Percentiles rank a stretch among this genome's conserved stretches.
These are phyloP conservation scores for Hyperopisus bebe DNA, from an alignment of 2,113 vertebrate species.

Conservation along the genomic window DNA sequence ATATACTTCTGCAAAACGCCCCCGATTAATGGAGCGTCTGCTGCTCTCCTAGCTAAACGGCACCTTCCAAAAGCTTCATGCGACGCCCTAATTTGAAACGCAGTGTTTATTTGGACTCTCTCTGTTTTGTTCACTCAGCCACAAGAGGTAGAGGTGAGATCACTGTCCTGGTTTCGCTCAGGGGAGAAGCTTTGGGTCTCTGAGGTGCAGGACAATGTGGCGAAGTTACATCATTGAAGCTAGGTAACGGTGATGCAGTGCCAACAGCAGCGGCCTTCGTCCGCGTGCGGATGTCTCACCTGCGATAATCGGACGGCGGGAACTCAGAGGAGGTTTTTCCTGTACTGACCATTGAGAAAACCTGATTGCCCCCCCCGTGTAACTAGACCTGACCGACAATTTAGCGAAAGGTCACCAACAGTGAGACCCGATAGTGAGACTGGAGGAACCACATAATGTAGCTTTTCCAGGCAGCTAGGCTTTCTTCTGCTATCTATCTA, in stretches of 20 bases:
- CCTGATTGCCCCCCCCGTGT: background rate
- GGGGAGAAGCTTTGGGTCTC: background rate
- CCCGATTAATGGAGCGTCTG: background rate
- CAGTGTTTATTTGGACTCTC: background rate
- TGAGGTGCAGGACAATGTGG: background rate
- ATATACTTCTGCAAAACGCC: background rate
- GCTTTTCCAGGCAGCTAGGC: background rate
- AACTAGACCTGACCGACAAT: background rate
- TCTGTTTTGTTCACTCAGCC: background rate
- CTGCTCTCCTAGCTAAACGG: background rate
- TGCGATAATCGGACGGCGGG: background rate
- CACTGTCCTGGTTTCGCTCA: background rate
- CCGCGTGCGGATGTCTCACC: background rate
- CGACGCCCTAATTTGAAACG: background rate
- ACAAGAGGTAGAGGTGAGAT: background rate
- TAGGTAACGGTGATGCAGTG: background rate
- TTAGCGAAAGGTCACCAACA: background rate
- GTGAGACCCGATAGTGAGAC: background rate
- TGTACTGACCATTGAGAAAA: background rate
- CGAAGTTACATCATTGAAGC: slow-evolving; percentile 5
- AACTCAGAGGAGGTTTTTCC: background rate
- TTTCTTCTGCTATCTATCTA: background rate
- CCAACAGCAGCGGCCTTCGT: background rate
- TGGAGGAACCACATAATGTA: background rate
- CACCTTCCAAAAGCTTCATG: background rate